Conservation (phyloP, 2,113 vertebrate species). For the Vidua chalybeata region DNA sequence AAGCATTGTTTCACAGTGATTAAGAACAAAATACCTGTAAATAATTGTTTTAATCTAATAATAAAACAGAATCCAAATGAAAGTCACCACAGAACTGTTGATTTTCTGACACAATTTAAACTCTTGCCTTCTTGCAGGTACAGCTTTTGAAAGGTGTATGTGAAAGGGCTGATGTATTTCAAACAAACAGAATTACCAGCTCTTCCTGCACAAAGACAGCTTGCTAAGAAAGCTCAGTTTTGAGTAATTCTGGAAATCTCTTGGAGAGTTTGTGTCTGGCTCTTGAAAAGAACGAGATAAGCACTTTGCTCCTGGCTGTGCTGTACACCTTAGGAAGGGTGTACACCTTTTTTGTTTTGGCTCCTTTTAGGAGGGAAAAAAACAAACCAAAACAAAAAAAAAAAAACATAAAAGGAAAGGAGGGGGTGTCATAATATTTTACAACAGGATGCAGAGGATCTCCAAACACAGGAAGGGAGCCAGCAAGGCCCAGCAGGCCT, state of each 20-base stretch:
- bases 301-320: slow-evolving; percentile 80
- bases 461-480: slow-evolving; percentile 83
- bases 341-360: too few species aligned
- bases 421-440: slow-evolving; percentile 86
- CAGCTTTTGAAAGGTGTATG: not conserved
- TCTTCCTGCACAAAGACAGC: not conserved
- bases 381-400: not conserved
- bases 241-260: not conserved
- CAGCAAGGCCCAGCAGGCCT: slow-evolving; percentile 87
- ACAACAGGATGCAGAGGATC: slow-evolving; percentile 74
- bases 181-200: not conserved
- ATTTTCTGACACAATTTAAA: not conserved
- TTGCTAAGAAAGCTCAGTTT: not conserved
- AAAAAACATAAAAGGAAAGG: slow-evolving; percentile 46
- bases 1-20: not conserved
- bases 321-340: slow-evolving; percentile 83
- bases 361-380: slow-evolving; percentile 72
- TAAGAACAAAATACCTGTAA: not conserved
- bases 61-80: not conserved
- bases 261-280: not conserved
- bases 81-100: not conserved
- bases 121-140: not conserved
- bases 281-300: slow-evolving; percentile 76
- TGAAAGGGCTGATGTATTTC: not conserved
- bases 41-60: not conserved